Percentiles rank a stretch among this genome's conserved stretches.
Evolutionary conservation across 2,888 invertebrate species (phyloP).

Genomic region (Hanleya hanleyi): DNA sequence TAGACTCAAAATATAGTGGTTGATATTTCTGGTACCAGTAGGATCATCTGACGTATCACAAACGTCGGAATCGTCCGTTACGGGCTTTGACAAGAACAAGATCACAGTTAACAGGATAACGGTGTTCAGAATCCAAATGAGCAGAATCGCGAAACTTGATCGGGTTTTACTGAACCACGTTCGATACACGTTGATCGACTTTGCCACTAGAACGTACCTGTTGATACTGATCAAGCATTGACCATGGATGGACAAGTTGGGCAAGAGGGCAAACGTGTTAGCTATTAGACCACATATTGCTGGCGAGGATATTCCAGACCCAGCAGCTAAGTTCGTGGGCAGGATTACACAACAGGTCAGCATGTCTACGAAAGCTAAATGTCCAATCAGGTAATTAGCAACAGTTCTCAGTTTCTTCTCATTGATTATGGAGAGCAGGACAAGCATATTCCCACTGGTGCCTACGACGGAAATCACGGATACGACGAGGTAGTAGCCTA

Average conservation of each 20-base stretch:
- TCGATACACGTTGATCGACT: neutral
- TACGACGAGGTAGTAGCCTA: neutral
- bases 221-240: neutral
- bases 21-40: neutral
- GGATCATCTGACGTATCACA: neutral
- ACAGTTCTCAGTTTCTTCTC: neutral
- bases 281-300: neutral
- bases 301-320: neutral
- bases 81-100: neutral
- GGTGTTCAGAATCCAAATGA: neutral
- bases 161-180: neutral
- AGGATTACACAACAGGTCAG: neutral
- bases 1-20: neutral
- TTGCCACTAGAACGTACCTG: neutral
- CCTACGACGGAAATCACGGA: neutral
- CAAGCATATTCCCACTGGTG: neutral
- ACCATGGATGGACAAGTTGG: neutral
- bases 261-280: neutral
- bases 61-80: neutral
- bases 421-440: neutral
- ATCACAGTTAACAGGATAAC: neutral
- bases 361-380: neutral
- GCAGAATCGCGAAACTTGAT: neutral
- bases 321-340: neutral
- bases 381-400: neutral